Evolutionary conservation across 37 sponge, comb jelly and placozoan species (phyloP).

Genomic region (Chondrilla cf. caribensis): DNA sequence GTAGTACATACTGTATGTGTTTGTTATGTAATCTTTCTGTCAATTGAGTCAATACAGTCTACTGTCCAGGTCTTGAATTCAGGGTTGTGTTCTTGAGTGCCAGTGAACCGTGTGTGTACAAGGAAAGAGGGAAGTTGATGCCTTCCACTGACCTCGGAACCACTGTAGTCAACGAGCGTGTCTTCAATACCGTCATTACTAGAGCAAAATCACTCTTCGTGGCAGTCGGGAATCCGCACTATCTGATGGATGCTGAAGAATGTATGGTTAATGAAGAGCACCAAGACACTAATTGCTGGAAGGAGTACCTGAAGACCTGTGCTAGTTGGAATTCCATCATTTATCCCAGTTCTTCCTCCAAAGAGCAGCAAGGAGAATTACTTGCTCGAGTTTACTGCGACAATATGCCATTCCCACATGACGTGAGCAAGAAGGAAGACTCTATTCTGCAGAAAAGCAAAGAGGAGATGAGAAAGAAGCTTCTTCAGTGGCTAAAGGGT

Average conservation of each 20-base stretch:
- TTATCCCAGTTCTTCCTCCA: not conserved
- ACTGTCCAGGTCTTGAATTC: constrained; percentile 41
- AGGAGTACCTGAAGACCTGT: constrained; percentile 56
- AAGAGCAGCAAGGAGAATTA: not conserved
- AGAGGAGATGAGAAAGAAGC: not conserved
- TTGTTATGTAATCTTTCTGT: too few relatives aligned
- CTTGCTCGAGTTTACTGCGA: not conserved
- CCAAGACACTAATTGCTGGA: constrained; percentile 48
- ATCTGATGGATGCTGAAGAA: constrained; percentile 40
- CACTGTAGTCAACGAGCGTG: constrained; percentile 39
- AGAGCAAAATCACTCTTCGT: constrained; percentile 63
- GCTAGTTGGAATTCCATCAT: constrained; percentile 37
- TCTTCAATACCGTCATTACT: constrained; percentile 70
- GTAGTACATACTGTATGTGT: too few relatives aligned
- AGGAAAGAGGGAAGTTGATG: not conserved
- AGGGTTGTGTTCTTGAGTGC: constrained; percentile 34
- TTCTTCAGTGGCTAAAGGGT: not conserved
- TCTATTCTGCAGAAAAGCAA: not conserved
- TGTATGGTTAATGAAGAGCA: constrained; percentile 1
- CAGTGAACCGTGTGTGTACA: constrained; percentile 14
- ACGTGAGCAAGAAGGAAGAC: not conserved
- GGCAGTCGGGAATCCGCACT: constrained; percentile 61
- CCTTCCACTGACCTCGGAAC: constrained; percentile 20
- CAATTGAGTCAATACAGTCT: too few relatives aligned
- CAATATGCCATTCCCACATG: not conserved